Percentiles rank a stretch among this genome's conserved stretches.
Conservation (phyloP, 2,888 invertebrate genomes). For the Carterocephalus palaemon region DNA sequence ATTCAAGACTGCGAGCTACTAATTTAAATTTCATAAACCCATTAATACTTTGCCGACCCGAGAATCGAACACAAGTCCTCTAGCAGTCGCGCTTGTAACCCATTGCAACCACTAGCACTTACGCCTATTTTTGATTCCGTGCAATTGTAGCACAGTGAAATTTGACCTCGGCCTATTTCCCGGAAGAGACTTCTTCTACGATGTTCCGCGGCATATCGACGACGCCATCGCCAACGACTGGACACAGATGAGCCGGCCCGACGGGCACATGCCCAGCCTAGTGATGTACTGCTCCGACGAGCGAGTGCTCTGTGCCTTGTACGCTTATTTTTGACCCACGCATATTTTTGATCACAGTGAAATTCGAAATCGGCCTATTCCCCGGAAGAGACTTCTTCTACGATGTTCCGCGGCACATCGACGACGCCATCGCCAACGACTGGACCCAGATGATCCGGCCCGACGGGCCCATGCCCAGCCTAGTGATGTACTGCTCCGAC, state of each 20-base stretch:
- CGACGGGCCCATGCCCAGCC: slow-evolving; percentile 33
- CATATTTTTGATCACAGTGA: slow-evolving; percentile 29
- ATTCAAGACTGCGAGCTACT: too few relatives aligned
- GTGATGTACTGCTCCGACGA: slow-evolving; percentile 45
- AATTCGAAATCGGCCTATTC: slow-evolving; percentile 31
- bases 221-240: slow-evolving; percentile 39
- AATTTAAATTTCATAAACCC: too few relatives aligned
- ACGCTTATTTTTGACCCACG: too few relatives aligned
- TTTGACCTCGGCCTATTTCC: slow-evolving; percentile 31
- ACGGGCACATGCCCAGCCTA: slow-evolving; percentile 37
- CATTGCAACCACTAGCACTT: too few relatives aligned
- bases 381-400: slow-evolving; percentile 40
- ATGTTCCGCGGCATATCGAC: slow-evolving; percentile 37
- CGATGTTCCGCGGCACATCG: slow-evolving; percentile 37
- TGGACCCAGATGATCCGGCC: slow-evolving; percentile 39
- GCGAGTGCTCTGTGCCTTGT: slow-evolving; percentile 43
- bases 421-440: slow-evolving; percentile 35
- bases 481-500: slow-evolving; percentile 45
- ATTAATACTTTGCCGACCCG: too few relatives aligned
- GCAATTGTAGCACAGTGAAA: slow-evolving; percentile 29
- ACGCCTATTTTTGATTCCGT: too few relatives aligned
- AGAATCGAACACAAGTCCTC: too few relatives aligned
- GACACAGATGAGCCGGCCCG: slow-evolving; percentile 34
- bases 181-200: slow-evolving; percentile 40
- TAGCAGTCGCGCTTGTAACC: too few relatives aligned